These are phyloP conservation scores for Brachionus rubens DNA, from an alignment of 1,140 invertebrate genomes.

Conservation along the genomic window DNA sequence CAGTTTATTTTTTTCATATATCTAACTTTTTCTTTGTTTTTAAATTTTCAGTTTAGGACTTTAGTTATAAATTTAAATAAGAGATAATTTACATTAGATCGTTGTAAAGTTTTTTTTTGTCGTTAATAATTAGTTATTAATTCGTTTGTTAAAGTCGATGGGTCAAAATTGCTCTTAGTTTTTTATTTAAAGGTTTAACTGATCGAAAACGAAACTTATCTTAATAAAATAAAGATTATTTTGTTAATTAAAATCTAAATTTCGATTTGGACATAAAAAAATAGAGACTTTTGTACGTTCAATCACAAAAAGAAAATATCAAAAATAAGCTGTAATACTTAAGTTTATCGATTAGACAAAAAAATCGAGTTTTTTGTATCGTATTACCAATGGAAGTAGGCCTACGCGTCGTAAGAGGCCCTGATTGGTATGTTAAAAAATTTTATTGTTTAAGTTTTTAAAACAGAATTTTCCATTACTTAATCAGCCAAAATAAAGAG, in stretches of 20 bases:
- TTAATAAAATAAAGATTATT: slow-evolving; percentile 41
- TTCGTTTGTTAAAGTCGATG: slow-evolving; percentile 16
- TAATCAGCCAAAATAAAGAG: no score
- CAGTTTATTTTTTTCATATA: no score
- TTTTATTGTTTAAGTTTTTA: background rate
- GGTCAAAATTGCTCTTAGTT: slow-evolving; percentile 1
- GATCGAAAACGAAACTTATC: background rate
- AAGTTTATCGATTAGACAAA: no score
- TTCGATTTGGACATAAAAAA: no score
- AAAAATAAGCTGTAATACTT: background rate
- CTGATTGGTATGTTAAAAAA: slow-evolving; percentile 63
- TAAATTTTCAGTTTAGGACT: slow-evolving; percentile 21
- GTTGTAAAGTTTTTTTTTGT: background rate
- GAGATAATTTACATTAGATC: slow-evolving; percentile 29
- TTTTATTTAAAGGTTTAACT: background rate
- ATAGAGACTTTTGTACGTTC: background rate
- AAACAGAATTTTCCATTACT: no score
- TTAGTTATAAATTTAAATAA: slow-evolving; percentile 9
- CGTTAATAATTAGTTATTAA: slow-evolving; percentile 25
- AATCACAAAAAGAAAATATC: background rate
- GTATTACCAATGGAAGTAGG: slow-evolving; percentile 66
- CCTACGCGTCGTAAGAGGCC: slow-evolving; percentile 68
- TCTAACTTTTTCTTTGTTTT: background rate
- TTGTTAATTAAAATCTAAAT: slow-evolving; percentile 16
- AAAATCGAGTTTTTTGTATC: no score